Percentiles rank a stretch among this genome's conserved stretches.
Evolutionary conservation across 35 echinoderm and acorn worm species (phyloP).

Genomic region (Patiria miniata): DNA sequence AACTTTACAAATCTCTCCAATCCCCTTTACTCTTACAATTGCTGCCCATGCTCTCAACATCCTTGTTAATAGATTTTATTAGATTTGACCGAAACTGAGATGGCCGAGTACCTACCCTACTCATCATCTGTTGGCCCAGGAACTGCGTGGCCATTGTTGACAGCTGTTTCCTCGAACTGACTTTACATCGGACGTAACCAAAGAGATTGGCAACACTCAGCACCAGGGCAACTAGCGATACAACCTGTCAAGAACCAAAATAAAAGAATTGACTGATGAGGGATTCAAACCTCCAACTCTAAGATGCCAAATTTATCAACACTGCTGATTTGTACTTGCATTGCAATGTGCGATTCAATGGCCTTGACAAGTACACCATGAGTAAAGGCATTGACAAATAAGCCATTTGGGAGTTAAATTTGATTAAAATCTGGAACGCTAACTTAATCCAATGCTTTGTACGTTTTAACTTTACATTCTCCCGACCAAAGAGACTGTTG

Average conservation of each 20-base stretch:
- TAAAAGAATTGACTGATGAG: background rate
- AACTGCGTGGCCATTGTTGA: slow-evolving; percentile 92
- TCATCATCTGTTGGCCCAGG: slow-evolving; percentile 84
- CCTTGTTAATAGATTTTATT: background rate
- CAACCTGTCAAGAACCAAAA: slow-evolving; percentile 53
- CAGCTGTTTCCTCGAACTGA: slow-evolving; percentile 82
- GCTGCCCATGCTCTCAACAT: background rate
- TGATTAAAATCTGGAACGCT: no score
- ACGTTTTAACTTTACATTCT: no score
- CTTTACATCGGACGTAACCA: slow-evolving; percentile 94
- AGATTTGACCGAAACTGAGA: background rate
- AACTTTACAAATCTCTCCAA: background rate
- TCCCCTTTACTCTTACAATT: background rate
- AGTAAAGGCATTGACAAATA: no score
- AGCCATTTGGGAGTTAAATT: no score
- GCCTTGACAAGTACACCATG: no score
- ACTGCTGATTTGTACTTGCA: no score
- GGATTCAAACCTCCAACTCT: background rate
- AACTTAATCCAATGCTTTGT: no score
- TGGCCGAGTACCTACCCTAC: slow-evolving; percentile 51
- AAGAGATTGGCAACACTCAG: slow-evolving; percentile 80
- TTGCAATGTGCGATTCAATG: no score
- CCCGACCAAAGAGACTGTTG: no score
- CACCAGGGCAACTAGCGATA: slow-evolving; percentile 65
- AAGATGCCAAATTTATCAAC: no score